A percentile compares a stretch with the other conserved stretches of the same genome.
Conservation (phyloP, 2,113 vertebrate species). For the Colaptes auratus region DNA sequence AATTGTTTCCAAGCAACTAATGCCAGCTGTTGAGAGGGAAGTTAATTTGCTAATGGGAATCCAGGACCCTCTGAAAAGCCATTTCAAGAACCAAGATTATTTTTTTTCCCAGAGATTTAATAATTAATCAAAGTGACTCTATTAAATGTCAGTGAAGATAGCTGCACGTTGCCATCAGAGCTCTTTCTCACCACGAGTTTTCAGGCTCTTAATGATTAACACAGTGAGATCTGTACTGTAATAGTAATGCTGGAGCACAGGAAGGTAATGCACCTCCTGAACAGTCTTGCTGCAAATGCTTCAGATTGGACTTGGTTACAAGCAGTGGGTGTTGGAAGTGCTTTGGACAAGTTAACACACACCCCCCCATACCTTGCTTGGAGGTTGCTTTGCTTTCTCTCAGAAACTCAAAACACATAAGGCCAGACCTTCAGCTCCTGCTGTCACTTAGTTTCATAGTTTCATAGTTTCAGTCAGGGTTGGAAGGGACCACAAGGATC, state of each 20-base stretch:
- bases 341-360: not conserved
- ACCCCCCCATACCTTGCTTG: not conserved
- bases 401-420: not conserved
- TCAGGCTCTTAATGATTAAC: slow-evolving; percentile 21
- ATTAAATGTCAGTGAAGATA: slow-evolving; percentile 46
- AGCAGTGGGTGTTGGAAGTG: not conserved
- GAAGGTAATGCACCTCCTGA: not conserved
- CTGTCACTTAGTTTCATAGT: not conserved
- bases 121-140: slow-evolving; percentile 63
- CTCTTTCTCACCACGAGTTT: slow-evolving; percentile 17
- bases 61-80: slow-evolving; percentile 42
- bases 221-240: not conserved
- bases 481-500: too few relatives aligned
- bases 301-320: not conserved
- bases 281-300: not conserved
- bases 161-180: not conserved
- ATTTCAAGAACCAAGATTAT: slow-evolving; percentile 27
- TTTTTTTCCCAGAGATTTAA: slow-evolving; percentile 35
- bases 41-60: slow-evolving; percentile 61
- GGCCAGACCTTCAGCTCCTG: fast-evolving
- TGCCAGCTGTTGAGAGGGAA: slow-evolving; percentile 18
- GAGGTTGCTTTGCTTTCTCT: not conserved
- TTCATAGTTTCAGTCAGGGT: too few relatives aligned
- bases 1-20: slow-evolving; percentile 40
- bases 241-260: not conserved